Percentiles rank a stretch among this genome's conserved stretches.
Conservation (phyloP, 1,140 invertebrate genomes). For the Orius insidiosus region DNA sequence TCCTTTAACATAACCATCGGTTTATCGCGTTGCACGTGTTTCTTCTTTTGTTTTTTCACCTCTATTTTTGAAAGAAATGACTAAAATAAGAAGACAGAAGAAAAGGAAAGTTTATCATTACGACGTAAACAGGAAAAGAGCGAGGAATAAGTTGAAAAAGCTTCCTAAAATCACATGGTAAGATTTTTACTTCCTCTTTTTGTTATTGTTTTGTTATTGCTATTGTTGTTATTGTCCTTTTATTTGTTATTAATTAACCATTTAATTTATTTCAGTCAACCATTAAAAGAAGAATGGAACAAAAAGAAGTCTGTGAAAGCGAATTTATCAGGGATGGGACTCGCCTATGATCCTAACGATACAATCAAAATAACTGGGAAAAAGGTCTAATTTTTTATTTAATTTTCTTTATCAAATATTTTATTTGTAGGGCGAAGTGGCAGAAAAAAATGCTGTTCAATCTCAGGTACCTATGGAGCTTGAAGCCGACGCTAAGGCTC, state of each 20-base stretch:
- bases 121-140: constrained; percentile 49
- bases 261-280: constrained; percentile 33
- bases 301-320: constrained; percentile 40
- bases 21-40: too few species aligned
- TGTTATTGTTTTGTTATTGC: not conserved
- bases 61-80: constrained; percentile 7
- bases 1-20: too few species aligned
- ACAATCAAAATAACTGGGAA: constrained; percentile 38
- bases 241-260: not conserved
- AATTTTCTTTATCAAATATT: not conserved
- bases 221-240: not conserved
- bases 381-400: constrained; percentile 21
- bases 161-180: constrained; percentile 48
- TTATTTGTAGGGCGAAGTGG: too few species aligned
- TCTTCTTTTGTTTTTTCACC: not conserved
- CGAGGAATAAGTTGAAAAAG: constrained; percentile 41
- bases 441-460: not conserved
- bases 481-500: constrained; percentile 53
- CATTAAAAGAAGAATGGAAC: constrained; percentile 61
- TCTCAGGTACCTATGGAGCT: constrained; percentile 23
- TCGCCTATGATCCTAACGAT: constrained; percentile 62
- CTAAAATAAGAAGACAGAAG: constrained; percentile 28
- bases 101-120: constrained; percentile 45
- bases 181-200: constrained; percentile 19
- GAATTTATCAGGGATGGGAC: constrained; percentile 65